phyloP scores from a whole-genome alignment of 2,888 invertebrate species.

The Drosophila neonasuta region DNA sequence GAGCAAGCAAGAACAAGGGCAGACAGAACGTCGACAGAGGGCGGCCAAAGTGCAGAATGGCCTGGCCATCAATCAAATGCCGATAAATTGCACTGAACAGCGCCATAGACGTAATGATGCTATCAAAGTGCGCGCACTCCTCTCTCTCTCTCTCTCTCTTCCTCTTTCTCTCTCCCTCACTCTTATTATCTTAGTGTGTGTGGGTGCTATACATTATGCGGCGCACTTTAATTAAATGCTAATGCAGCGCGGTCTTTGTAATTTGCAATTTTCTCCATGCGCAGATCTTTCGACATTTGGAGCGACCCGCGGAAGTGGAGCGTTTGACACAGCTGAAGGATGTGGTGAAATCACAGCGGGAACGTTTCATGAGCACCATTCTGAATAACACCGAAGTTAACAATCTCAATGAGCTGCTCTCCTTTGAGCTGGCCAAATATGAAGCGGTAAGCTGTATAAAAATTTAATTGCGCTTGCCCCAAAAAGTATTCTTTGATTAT shows the following conservation, averaged over 20 bases:
- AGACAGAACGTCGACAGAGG: conserved; percentile 4
- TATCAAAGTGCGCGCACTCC: conserved; percentile 9
- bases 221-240: conserved; percentile 50
- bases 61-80: conserved; percentile 46
- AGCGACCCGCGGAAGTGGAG: conserved; percentile 89
- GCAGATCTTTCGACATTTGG: conserved; percentile 90
- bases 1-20: not conserved
- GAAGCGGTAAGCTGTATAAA: conserved; percentile 81
- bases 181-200: not conserved
- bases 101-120: conserved; percentile 28
- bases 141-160: not conserved
- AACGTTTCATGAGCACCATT: conserved; percentile 85
- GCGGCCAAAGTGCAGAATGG: conserved; percentile 20
- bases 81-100: conserved; percentile 35
- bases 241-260: conserved; percentile 36
- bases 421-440: conserved; percentile 83
- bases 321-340: conserved; percentile 86
- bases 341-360: conserved; percentile 85
- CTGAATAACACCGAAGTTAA: conserved; percentile 85
- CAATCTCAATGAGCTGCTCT: conserved; percentile 84
- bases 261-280: conserved; percentile 25
- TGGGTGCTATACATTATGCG: conserved; percentile 33
- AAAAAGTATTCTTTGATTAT: not conserved
- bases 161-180: no score
- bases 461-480: not conserved